phyloP scores from a whole-genome alignment of 1,140 invertebrate genomes.

The Geopemphigus sp. region DNA sequence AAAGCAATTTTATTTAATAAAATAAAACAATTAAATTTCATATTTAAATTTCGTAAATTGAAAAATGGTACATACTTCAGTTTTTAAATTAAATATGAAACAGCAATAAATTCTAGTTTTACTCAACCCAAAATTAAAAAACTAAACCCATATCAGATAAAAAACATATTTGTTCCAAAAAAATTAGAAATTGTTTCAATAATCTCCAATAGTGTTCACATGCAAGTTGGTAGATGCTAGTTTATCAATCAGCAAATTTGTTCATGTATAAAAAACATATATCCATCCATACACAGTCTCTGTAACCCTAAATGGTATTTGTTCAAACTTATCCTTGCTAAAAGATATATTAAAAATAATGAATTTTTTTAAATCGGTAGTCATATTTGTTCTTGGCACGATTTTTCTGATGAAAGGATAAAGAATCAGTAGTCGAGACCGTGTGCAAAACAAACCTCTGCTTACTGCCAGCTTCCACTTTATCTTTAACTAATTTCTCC shows the following conservation, averaged over 20 bases:
- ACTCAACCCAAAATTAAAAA: neutral
- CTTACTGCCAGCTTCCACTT: constrained; percentile 34
- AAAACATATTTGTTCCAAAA: neutral
- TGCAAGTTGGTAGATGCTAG: neutral
- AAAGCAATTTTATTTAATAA: no score
- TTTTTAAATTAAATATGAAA: neutral
- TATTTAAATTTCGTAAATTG: neutral
- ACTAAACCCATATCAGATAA: neutral
- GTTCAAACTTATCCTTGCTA: constrained; percentile 11
- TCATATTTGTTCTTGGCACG: constrained; percentile 18
- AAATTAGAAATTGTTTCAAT: neutral
- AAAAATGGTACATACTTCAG: neutral
- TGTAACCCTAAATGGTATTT: constrained; percentile 8
- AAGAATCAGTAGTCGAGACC: constrained; percentile 40
- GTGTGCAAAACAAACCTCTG: constrained; percentile 47
- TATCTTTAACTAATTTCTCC: constrained; percentile 44
- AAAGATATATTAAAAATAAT: constrained; percentile 2
- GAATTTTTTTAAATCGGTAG: constrained; percentile 11
- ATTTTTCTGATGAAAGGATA: constrained; percentile 16
- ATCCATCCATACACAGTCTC: neutral
- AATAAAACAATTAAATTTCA: no score
- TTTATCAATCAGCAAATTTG: neutral
- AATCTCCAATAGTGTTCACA: neutral
- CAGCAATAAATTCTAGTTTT: neutral
- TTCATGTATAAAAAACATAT: neutral